Evolutionary conservation across 2,113 vertebrate species (phyloP).

Genomic region (Cephalopterus ornatus): DNA sequence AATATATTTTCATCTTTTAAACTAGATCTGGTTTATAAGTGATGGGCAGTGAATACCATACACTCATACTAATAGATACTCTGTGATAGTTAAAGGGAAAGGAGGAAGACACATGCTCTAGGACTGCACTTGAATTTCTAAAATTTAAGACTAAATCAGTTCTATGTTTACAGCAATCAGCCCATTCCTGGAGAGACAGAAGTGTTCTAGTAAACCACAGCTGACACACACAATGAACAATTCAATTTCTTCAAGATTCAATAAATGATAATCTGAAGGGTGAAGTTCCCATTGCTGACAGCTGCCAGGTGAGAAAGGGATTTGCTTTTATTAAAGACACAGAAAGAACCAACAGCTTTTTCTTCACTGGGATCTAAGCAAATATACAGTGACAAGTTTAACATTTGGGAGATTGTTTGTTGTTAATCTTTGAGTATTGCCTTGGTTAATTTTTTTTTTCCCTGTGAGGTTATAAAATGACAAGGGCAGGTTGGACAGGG

Average conservation of each 20-base stretch:
- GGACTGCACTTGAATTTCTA: background rate
- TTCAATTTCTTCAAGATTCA: constrained; percentile 54
- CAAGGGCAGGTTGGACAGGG: background rate
- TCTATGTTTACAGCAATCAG: background rate
- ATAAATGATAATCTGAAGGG: constrained; percentile 41
- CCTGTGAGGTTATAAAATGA: background rate
- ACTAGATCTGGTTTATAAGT: background rate
- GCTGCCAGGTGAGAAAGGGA: constrained; percentile 28
- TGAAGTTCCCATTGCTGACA: constrained; percentile 16
- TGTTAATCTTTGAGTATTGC: background rate
- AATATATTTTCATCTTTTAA: background rate
- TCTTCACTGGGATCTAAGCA: background rate
- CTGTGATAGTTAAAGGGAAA: background rate
- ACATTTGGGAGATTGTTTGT: background rate
- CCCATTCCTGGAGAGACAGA: background rate
- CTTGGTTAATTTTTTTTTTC: background rate
- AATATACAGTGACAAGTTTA: background rate
- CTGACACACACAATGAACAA: constrained; percentile 44
- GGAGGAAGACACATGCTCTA: background rate
- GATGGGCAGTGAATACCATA: background rate
- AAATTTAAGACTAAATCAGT: background rate
- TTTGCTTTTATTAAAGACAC: constrained; percentile 33
- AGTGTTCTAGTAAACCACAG: background rate
- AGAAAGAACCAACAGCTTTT: background rate
- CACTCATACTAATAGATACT: background rate